phyloP scores from a whole-genome alignment of 2,888 invertebrate species.

The Melipona beecheii region DNA sequence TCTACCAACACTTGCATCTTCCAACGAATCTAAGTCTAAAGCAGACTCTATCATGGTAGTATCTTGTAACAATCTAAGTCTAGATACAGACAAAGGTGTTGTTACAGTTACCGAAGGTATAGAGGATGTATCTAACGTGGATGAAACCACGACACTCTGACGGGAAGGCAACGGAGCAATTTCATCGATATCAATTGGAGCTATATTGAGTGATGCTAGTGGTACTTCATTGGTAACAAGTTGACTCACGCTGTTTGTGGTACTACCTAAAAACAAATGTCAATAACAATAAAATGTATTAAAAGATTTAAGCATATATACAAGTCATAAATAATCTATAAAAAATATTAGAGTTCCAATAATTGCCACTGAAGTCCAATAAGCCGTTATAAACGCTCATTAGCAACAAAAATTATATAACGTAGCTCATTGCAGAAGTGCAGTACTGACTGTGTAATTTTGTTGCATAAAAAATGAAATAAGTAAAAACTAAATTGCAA shows the following conservation, averaged over 20 bases:
- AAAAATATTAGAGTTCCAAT: slow-evolving; percentile 53
- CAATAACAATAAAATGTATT: slow-evolving; percentile 32
- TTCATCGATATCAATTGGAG: slow-evolving; percentile 83
- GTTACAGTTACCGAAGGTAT: slow-evolving; percentile 79
- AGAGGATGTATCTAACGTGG: slow-evolving; percentile 72
- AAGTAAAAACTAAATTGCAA: slow-evolving; percentile 28
- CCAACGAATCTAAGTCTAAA: slow-evolving; percentile 93
- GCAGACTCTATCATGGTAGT: slow-evolving; percentile 96
- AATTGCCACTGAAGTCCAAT: slow-evolving; percentile 57
- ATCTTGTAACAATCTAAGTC: slow-evolving; percentile 91
- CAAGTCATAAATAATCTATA: slow-evolving; percentile 37
- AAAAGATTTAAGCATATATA: slow-evolving; percentile 17
- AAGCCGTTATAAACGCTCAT: slow-evolving; percentile 54
- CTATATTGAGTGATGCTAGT: slow-evolving; percentile 85
- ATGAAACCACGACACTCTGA: slow-evolving; percentile 77
- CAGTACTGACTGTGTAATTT: slow-evolving; percentile 53
- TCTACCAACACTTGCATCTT: slow-evolving; percentile 89
- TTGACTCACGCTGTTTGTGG: slow-evolving; percentile 88
- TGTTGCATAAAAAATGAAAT: slow-evolving; percentile 31
- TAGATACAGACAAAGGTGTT: slow-evolving; percentile 86
- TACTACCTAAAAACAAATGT: slow-evolving; percentile 86
- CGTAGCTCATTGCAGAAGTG: slow-evolving; percentile 58
- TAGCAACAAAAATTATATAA: slow-evolving; percentile 50
- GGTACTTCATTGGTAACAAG: slow-evolving; percentile 88
- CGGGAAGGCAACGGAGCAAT: slow-evolving; percentile 82